Base-by-base conservation (phyloP, 2,797 vertebrate genomes). In the Sebastes ruberrimus region DNA sequence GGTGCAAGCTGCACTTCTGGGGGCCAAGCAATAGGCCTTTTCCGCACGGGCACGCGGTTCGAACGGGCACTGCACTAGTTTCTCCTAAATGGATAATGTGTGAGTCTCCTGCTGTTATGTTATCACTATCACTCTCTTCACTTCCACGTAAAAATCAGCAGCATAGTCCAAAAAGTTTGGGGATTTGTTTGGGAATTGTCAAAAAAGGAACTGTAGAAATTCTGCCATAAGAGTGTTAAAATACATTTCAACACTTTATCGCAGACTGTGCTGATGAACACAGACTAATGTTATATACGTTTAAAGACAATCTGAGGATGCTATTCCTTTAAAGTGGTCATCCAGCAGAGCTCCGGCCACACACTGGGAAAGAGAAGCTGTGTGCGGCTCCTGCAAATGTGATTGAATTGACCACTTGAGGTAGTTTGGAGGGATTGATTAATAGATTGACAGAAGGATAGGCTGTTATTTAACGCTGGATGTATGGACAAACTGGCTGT, bases 381-480 rank as follows among this genome's bases (percentile, higher is more conserved):
- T 27, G 49, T 6, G 10, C 27, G n/a, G 59, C 49, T 81, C 27
- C 20, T 46, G 30, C 74, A 78, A 76, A 87, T 81, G 83, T 73
- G 64, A 80, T 73, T 77, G 78, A 80, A 82, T 74, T 61, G 57
- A 78, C 57, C 69, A 42, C 32, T 72, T 38, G 30, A 74, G 74
- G 57, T 72, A 64, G 61, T 79, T 86, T 76, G 71, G 35, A 68
- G n/a, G 62, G 70, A 84, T 73, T 84, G 82, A 82, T 89, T 52
- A 65, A 76, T 75, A 83, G 86, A 80, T 71, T 59, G 83, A 81
- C 73, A 64, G 73, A 72, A 74, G 71, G 73, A 78, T 71, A 49
- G 72, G 65, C 62, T 83, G 79, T 84, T 80, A 76, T 84, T 79
- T 71, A 78, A 81, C 65, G 10, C 72, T 80, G 75, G 57, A 86